Conservation (phyloP, 2,888 invertebrate species). For the Poecilus cupreus region DNA sequence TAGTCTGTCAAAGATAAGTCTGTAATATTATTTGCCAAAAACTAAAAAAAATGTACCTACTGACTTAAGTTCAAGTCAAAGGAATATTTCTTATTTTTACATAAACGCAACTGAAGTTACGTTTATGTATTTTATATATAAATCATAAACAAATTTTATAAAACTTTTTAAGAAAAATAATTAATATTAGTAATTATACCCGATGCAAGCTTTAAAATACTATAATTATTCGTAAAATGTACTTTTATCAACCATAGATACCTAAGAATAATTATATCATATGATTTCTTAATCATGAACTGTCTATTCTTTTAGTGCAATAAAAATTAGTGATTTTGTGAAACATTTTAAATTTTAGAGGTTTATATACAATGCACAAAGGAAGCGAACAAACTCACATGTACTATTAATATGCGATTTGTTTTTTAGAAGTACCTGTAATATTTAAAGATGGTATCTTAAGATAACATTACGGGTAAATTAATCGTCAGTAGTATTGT, state of each 20-base stretch:
- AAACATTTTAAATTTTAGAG: background rate
- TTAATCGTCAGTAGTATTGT: constrained; percentile 27
- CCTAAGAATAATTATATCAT: background rate
- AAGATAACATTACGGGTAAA: constrained; percentile 31
- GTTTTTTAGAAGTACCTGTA: constrained; percentile 27
- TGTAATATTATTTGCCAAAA: constrained; percentile 30
- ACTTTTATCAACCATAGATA: background rate
- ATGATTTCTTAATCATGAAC: background rate
- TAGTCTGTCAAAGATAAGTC: background rate
- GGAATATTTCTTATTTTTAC: background rate
- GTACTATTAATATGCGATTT: background rate
- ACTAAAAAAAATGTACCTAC: background rate
- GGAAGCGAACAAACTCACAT: constrained; percentile 1
- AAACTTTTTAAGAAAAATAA: background rate
- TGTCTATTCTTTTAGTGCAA: background rate
- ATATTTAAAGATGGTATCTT: constrained; percentile 9
- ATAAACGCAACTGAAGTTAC: background rate
- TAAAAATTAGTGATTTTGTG: too few relatives aligned
- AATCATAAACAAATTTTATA: constrained; percentile 18
- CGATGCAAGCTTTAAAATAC: constrained; percentile 8
- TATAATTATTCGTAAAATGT: background rate
- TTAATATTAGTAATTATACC: background rate
- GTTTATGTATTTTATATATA: background rate
- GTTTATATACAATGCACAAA: constrained; percentile 3
- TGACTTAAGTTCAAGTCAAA: background rate